Conservation (phyloP, 2,888 invertebrate species). For the Deilephila porcellus region DNA sequence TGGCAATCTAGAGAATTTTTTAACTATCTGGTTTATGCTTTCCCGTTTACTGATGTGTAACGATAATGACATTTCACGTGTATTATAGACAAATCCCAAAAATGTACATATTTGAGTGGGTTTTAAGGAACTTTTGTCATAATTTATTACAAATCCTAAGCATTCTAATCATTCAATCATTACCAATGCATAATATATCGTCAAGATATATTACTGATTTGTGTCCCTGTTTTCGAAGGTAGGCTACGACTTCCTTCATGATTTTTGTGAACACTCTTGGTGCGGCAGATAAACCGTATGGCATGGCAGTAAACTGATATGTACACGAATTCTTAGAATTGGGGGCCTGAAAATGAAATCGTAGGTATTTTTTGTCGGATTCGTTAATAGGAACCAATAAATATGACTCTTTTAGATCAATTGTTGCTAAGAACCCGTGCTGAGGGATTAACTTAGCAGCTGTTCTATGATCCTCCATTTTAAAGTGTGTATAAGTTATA, state of each 20-base stretch:
- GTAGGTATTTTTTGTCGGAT: background rate
- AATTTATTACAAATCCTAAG: background rate
- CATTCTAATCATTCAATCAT: conserved; percentile 1
- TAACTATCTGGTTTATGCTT: background rate
- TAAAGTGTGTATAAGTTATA: background rate
- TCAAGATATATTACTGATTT: background rate
- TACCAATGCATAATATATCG: background rate
- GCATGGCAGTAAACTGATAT: conserved; percentile 1
- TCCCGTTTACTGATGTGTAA: background rate
- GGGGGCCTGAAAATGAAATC: background rate
- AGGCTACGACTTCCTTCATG: background rate
- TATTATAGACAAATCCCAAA: background rate
- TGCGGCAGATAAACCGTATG: background rate
- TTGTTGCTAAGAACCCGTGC: conserved; percentile 2
- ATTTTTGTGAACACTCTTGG: background rate
- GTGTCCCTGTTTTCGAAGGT: background rate
- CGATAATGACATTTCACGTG: background rate
- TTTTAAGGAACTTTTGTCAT: background rate
- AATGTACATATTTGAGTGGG: background rate
- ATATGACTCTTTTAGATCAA: background rate
- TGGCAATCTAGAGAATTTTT: background rate
- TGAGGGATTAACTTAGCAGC: background rate
- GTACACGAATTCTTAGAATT: background rate
- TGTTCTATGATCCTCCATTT: conserved; percentile 3
- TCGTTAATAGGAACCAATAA: background rate